These are phyloP conservation scores for Holacanthella duospinosa DNA, from an alignment of 2,888 invertebrate species.

Conservation along the genomic window DNA sequence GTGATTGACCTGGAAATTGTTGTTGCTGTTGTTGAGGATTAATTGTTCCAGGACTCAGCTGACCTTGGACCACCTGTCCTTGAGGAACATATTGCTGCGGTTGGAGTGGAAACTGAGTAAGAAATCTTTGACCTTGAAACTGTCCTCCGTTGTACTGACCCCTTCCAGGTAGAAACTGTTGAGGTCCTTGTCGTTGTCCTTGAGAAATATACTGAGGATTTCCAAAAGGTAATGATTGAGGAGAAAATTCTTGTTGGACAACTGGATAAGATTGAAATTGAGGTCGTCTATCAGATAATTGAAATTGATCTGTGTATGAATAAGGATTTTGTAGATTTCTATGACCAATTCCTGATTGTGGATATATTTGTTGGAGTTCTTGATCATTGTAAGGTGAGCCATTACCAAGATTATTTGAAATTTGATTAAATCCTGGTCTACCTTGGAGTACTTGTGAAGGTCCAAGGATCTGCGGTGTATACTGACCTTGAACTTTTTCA, in stretches of 20 bases:
- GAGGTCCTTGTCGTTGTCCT: background rate
- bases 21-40: background rate
- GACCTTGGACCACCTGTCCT: background rate
- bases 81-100: background rate
- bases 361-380: slow-evolving; percentile 3
- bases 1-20: background rate
- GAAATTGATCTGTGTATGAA: background rate
- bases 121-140: background rate
- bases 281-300: background rate
- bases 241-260: background rate
- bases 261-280: background rate
- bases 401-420: background rate
- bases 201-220: background rate
- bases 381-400: slow-evolving; percentile 5
- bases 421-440: slow-evolving; percentile 9
- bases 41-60: background rate
- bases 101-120: too few relatives aligned
- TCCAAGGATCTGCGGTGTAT: slow-evolving; percentile 14
- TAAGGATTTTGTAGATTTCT: background rate
- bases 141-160: background rate
- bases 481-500: slow-evolving; percentile 9
- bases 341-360: background rate
- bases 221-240: background rate
- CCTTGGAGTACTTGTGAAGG: slow-evolving; percentile 15
- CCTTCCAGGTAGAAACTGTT: background rate